phyloP scores from a whole-genome alignment of 2,888 invertebrate species.

The Andrena trimmerana region DNA sequence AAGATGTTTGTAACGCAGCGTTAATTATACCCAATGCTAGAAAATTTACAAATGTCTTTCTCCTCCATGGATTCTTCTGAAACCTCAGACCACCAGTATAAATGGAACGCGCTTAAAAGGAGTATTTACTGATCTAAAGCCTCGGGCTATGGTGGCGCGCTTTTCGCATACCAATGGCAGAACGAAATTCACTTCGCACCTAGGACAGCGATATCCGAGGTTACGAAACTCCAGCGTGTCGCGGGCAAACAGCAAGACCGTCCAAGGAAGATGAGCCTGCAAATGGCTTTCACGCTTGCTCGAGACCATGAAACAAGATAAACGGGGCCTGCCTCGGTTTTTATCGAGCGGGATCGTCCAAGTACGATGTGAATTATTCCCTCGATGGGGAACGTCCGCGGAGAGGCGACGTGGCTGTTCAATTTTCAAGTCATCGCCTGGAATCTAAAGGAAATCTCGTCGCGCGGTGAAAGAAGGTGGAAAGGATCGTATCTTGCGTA shows the following conservation, averaged over 20 bases:
- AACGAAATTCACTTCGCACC: not conserved
- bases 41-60: not conserved
- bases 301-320: conserved; percentile 45
- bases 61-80: not conserved
- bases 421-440: conserved; percentile 42
- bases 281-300: conserved; percentile 42
- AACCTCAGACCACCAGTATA: not conserved
- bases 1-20: no score
- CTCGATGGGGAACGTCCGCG: conserved; percentile 7
- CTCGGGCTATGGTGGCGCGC: not conserved
- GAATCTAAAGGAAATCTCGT: conserved; percentile 49
- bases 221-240: conserved; percentile 19
- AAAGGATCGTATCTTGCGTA: conserved; percentile 67
- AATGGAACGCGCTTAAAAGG: conserved; percentile 42
- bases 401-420: not conserved
- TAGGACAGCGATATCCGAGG: not conserved
- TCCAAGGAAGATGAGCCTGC: conserved; percentile 33
- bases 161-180: not conserved
- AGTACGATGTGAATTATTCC: conserved; percentile 19
- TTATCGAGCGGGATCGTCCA: conserved; percentile 14
- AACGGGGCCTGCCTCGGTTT: conserved; percentile 23
- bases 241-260: not conserved
- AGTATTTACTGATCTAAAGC: conserved; percentile 38
- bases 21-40: not conserved
- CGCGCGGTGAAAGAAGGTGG: conserved; percentile 55